Percentiles rank a stretch among this genome's conserved stretches.
Evolutionary conservation across 2,797 vertebrate species (phyloP).

Genomic region (Tragelaphus eurycerus): DNA sequence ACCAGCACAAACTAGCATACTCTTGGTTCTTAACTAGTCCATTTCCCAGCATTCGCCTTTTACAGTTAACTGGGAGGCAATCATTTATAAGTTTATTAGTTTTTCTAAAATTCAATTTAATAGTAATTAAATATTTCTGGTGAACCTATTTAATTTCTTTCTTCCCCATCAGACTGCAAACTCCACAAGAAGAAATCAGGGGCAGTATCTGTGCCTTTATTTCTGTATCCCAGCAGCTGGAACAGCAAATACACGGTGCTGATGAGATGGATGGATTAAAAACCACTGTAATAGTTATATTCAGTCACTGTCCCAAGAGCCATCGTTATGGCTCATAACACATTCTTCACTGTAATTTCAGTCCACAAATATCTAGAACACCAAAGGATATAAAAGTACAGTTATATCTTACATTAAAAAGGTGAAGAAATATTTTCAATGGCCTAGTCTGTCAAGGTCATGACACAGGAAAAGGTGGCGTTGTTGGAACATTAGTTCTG

Average conservation of each 20-base stretch:
- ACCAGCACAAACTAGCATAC: neutral
- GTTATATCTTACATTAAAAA: neutral
- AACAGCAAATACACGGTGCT: fast-evolving
- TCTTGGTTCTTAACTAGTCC: neutral
- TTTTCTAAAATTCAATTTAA: constrained; percentile 17
- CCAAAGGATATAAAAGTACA: neutral
- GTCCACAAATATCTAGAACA: neutral
- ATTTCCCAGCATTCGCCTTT: neutral
- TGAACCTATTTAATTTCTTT: neutral
- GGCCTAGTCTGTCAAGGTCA: neutral
- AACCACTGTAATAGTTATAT: neutral
- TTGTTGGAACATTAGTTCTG: neutral
- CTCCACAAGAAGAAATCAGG: neutral
- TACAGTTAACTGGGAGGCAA: neutral
- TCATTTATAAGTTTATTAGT: neutral
- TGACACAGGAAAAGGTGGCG: neutral
- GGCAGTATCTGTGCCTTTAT: neutral
- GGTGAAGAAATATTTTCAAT: neutral
- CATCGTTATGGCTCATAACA: neutral
- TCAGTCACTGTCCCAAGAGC: neutral
- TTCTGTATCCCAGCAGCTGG: neutral
- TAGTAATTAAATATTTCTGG: neutral
- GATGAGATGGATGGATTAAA: neutral
- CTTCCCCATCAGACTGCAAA: neutral
- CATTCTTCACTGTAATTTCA: neutral